These are phyloP conservation scores for Carettochelys insculpta DNA, from an alignment of 2,113 vertebrate species.

Conservation along the genomic window DNA sequence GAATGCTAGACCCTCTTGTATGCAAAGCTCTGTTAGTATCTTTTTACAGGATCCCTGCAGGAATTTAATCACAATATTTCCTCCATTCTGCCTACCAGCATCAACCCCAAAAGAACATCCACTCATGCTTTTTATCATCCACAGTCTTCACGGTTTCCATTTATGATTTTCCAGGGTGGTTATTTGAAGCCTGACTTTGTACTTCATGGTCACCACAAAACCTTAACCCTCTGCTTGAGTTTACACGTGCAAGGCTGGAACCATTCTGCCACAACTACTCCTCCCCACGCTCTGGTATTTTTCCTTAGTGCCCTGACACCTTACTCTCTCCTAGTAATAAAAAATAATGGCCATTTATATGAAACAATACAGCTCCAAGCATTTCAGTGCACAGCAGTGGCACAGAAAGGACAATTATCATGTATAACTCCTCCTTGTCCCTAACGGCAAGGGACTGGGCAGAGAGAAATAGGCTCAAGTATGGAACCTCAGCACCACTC, in stretches of 20 bases:
- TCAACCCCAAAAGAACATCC: neutral
- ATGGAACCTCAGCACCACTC: neutral
- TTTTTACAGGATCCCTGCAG: neutral
- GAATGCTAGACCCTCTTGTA: neutral
- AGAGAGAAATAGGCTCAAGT: neutral
- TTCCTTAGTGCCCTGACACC: neutral
- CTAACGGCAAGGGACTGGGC: neutral
- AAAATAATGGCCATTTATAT: slow-evolving; percentile 7
- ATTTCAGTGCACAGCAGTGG: slow-evolving; percentile 30
- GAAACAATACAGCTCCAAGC: neutral
- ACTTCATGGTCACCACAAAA: neutral
- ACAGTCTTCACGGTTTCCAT: neutral
- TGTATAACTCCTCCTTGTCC: neutral
- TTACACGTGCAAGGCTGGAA: neutral
- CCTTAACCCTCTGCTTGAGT: neutral
- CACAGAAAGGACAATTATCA: neutral
- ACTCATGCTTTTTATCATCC: neutral
- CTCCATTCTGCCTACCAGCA: neutral
- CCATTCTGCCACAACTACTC: neutral
- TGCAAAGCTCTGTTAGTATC: neutral
- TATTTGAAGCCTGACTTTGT: neutral
- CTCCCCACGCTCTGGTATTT: neutral
- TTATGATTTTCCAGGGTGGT: neutral
- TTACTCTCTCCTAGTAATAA: neutral
- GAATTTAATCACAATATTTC: neutral